Evolutionary conservation across 2,888 invertebrate genomes (phyloP), one percentile per base, ranked within the genome.

Genomic region (Diadegma fenestrale): DNA sequence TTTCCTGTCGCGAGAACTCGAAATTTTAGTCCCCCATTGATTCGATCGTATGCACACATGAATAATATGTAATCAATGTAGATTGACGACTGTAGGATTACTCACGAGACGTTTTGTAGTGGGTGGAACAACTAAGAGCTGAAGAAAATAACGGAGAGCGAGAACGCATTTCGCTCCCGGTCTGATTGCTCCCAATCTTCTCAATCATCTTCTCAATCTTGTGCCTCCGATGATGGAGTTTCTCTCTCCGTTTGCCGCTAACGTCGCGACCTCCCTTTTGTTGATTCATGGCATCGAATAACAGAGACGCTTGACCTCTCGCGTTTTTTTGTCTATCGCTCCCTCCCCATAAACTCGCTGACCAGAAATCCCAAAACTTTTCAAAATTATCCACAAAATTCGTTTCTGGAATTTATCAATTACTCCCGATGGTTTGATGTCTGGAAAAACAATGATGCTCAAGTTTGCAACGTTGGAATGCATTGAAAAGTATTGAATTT

Each of bases 161-260:
- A 86, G 88, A 87, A 89, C 89, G 89, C 89, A 87, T 84, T 88
- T 88, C 88, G 87, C 81, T 89, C 86, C 51, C 79, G 84, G 71
- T 86, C 85, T 89, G 85, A 88, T 89, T 89, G 88, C 84, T 88
- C 84, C 84, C 87, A 88, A 89, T 89, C 87, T 87, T 88, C 88
- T 87, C 89, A 88, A 89, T 88, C 88, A 87, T 86, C 73, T 73
- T 81, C 80, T 81, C 80, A 86, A 86, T 86, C 83, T 78, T 83
- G 45, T 77, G 58, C 51, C 77, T 51, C 63, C 51, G 17, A 77
- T 37, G 75, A 66, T 22, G 72, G 51, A 43, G 41, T 43, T 54
- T 66, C 68, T 43, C 68, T 43, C 78, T 43, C 58, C 58, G 58
- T 68, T 78, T 30, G 41, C 30, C 26, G 43, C 45, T 30, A 78